Evolutionary conservation across 2,113 vertebrate species (phyloP), one percentile per base, ranked within the genome.

Genomic region (Riparia riparia): DNA sequence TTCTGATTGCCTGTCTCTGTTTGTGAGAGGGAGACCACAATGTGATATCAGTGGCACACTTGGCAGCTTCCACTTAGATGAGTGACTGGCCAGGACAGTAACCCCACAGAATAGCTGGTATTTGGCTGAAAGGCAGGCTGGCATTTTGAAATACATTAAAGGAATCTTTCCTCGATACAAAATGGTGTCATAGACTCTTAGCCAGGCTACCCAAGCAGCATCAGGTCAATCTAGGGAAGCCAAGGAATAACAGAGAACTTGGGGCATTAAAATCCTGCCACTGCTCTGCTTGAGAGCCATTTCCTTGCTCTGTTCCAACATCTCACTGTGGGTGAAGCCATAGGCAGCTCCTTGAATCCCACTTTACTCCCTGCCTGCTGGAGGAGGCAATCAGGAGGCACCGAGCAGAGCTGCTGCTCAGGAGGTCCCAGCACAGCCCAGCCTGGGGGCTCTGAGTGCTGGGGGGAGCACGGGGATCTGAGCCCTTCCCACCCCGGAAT

Each of bases 251-350:
- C 10, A 76, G 50, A 90, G 56, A 93, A 64, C 31, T 54, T 4
- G 1, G 77, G 79, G 79, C 57, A 74, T 68, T 93, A 90, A 82
- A 94, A 86, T 37, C n/a, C 60, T 63, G 29, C 51, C 41, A 25
- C 49, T 41, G 63, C 85, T 81, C 92, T 90, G 74, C 79, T 94
- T 82, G 91, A 96, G 50, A 94, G 82, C 84, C 94, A 88, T 93
- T 96, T 95, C 6, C 0, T 50, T 65, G 66, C 78, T 93, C 44
- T 79, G 41, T 10, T 79, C 74, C 63, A 72, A 7, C 7, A 5
- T 20, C 84, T 63, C 69, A 21, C 79, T 49, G 90, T 68, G 72
- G 77, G 64, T 37, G 68, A 77, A 96, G 83, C 93, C 86, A 70
- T 77, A 42, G 90, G 93, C 54, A 90, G 79, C 79, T 81, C 74